phyloP scores from a whole-genome alignment of 30 jellyfish, hydroid and myxozoan genomes.

The Aurelia sp. region DNA sequence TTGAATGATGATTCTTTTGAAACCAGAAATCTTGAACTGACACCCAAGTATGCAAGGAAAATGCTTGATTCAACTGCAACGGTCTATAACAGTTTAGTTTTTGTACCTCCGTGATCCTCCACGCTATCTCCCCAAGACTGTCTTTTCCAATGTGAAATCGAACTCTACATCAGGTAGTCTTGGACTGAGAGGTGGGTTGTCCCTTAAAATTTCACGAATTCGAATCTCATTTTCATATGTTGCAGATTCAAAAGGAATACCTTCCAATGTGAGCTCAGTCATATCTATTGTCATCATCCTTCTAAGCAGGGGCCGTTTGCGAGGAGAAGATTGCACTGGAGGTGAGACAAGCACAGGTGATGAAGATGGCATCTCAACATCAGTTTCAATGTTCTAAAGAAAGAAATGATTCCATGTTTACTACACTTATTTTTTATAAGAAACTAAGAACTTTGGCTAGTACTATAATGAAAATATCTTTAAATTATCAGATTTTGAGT shows the following conservation, averaged over 20 bases:
- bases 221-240: slow-evolving; percentile 33
- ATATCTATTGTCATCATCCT: slow-evolving; percentile 55
- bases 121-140: slow-evolving; percentile 39
- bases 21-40: too few species aligned
- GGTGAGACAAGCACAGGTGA: background rate
- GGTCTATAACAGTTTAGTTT: too few species aligned
- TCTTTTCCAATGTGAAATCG: slow-evolving; percentile 56
- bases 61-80: too few species aligned
- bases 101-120: too few species aligned
- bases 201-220: slow-evolving; percentile 48
- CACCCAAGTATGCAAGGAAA: too few species aligned
- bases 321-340: slow-evolving; percentile 16
- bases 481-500: too few species aligned
- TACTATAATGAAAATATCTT: too few species aligned
- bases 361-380: slow-evolving; percentile 32
- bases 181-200: slow-evolving; percentile 62
- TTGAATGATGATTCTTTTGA: too few species aligned
- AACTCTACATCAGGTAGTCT: slow-evolving; percentile 43
- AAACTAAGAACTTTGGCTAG: too few species aligned
- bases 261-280: slow-evolving; percentile 56
- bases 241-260: slow-evolving; percentile 57
- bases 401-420: background rate
- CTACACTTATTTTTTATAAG: too few species aligned
- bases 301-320: slow-evolving; percentile 21
- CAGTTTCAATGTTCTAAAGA: slow-evolving; percentile 38